Evolutionary conservation across 2,888 invertebrate species (phyloP), one percentile per base, ranked within the genome.

Genomic region (Caenorhabditis japonica): DNA sequence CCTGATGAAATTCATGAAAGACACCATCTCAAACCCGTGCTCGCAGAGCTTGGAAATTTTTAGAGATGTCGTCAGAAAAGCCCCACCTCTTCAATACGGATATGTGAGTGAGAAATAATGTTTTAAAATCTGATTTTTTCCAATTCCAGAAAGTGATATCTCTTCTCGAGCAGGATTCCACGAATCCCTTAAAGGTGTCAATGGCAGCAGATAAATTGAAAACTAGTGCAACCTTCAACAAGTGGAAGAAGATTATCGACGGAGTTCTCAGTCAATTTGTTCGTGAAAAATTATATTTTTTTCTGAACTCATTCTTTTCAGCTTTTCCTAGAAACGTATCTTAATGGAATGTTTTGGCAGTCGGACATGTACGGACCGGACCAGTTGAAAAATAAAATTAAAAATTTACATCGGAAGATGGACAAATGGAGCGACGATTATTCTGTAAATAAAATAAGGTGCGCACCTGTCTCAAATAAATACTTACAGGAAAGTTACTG

Each of bases 191-290:
- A 17, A 47, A 47, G 10, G 41, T 47, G 60, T 49, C 60, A 4
- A 60, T 60, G 60, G 51, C 49, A 23, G 60, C 60, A 5, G 60
- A 60, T 43, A 13, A 25, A 12, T n/a, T 60, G 39, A 30, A 33
- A 21, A 23, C 30, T 2, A 51, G 3, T 2, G 39, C 23, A 0
- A 60, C 60, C 1, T 60, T n/a, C 36, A 34, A 60, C 12, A 60
- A 60, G 23, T 60, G 60, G 60, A 49, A 41, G 10, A 49, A 21
- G 33, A 60, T 60, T n/a, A 41, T 60, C 15, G 60, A 60, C 21
- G 60, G 46, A n/a, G 60, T 60, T 5, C 34, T 60, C n/a, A 38
- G 41, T n/a, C 60, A 60, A 27, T 60, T 60, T 23, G 59, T 59
- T 12, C 38, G 47, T 36, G 23, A 8, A 21, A n/a, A 13, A 38